phyloP scores from a whole-genome alignment of 1,140 invertebrate genomes.

The Drosophila lowei region DNA sequence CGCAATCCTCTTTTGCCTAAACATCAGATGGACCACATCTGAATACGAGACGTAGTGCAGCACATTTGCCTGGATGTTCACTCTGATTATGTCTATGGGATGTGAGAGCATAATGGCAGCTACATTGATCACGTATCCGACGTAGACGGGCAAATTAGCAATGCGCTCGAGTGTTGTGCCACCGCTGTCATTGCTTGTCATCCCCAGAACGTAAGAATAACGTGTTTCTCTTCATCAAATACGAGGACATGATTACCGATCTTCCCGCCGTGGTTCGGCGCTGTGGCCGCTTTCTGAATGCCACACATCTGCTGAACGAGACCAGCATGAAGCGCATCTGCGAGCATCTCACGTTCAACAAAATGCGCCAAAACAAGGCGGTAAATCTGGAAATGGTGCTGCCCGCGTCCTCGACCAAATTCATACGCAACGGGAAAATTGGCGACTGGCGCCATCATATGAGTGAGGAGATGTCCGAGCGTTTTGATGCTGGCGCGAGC shows the following conservation, averaged over 20 bases:
- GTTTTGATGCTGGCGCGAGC: constrained; percentile 91
- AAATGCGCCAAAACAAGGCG: too few species aligned
- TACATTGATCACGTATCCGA: constrained; percentile 16
- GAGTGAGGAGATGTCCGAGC: constrained; percentile 87
- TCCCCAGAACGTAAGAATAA: too few species aligned
- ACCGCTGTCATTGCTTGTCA: constrained; percentile 25
- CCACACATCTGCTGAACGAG: too few species aligned
- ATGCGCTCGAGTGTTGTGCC: constrained; percentile 7
- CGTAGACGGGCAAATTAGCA: constrained; percentile 4
- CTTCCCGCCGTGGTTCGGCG: constrained; percentile 86
- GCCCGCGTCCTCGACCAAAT: too few species aligned
- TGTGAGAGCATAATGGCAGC: constrained; percentile 24
- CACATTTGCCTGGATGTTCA: constrained; percentile 36
- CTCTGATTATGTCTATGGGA: constrained; percentile 37
- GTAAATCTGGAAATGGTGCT: too few species aligned
- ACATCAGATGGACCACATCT: constrained; percentile 11
- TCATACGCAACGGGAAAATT: too few species aligned
- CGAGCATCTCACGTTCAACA: too few species aligned
- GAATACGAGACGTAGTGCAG: background rate
- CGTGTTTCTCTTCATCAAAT: constrained; percentile 91
- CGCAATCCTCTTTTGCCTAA: background rate
- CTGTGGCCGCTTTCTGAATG: too few species aligned
- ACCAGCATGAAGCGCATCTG: too few species aligned
- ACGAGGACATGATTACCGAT: constrained; percentile 93
- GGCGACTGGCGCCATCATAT: constrained; percentile 94